phyloP scores from a whole-genome alignment of 2,888 invertebrate genomes.

The Seira ritae region DNA sequence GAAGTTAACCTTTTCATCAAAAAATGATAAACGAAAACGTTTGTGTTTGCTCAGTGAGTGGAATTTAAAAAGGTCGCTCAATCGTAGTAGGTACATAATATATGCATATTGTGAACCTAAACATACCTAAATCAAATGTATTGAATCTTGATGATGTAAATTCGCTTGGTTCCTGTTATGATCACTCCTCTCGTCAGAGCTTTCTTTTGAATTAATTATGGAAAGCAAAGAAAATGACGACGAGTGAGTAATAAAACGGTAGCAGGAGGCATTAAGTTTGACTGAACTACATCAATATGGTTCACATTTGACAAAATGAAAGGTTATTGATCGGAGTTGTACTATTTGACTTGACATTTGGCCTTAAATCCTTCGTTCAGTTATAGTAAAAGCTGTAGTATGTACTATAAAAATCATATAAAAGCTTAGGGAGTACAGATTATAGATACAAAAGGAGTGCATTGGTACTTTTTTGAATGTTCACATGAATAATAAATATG shows the following conservation, averaged over 20 bases:
- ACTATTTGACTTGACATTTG: slow-evolving; percentile 45
- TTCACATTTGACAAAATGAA: slow-evolving; percentile 11
- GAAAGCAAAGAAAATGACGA: slow-evolving; percentile 13
- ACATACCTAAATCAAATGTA: background rate
- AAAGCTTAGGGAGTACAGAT: too few relatives aligned
- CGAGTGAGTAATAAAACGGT: slow-evolving; percentile 35
- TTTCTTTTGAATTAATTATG: slow-evolving; percentile 12
- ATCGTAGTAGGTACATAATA: too few relatives aligned
- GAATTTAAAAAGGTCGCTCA: background rate
- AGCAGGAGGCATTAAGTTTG: slow-evolving; percentile 38
- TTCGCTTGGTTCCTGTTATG: background rate
- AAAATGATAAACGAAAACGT: background rate
- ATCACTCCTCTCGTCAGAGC: background rate
- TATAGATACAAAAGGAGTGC: background rate
- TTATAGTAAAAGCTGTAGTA: background rate
- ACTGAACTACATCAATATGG: slow-evolving; percentile 30
- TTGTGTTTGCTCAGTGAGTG: background rate
- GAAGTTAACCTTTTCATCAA: background rate
- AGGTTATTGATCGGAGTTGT: slow-evolving; percentile 54
- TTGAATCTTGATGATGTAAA: background rate
- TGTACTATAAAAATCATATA: background rate
- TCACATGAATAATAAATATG: background rate
- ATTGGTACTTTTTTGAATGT: background rate
- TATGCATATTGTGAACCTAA: background rate
- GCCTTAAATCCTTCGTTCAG: background rate